Evolutionary conservation across 1,140 invertebrate species (phyloP), one percentile per base, ranked within the genome.

Genomic region (Lucilia sericata): DNA sequence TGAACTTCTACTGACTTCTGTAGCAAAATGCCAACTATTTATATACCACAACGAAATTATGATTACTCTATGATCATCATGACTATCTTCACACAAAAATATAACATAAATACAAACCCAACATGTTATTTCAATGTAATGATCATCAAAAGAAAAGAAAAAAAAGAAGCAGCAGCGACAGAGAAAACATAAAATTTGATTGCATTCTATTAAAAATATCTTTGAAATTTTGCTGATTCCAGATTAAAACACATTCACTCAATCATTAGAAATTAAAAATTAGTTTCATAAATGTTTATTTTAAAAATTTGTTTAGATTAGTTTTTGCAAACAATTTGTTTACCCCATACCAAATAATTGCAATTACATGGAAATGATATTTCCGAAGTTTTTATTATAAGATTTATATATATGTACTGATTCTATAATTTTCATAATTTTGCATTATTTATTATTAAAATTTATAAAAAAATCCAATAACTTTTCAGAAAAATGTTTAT

Each of bases 31-130:
- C 30, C 65, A 70, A 75, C 70, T 60, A 30, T 87, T 89, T 89
- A 89, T 89, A 89, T 89, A 89, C 85, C 51, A 7, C 55, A 49
- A 75, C 36, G 2, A 34, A 76, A 75, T 12, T 10, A 76, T 55
- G n/a, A 76, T 25, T 12, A 19, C 8, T 51, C 74, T 70, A 42
- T 42, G 42, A 8, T 42, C 17, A 60, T n/a, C 55, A 60, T 60
- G 7, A 30, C 25, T 30, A 60, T 60, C 2, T n/a, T 60, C 55
- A 60, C 55, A 60, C 55, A 5, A 60, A 60, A n/a, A 60, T 8
- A n/a, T 30, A 30, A 30, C 1, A 30, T 30, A 60, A n/a, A 60
- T 17, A 42, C 42, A 42, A 42, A 42, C 42, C 42, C 42, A 42
- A 3, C 42, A 42, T 60, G 14, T 60, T 42, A n/a, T 60, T 17